These are phyloP conservation scores for Chrysopilus asiliformis DNA, from an alignment of 2,888 invertebrate species.

Conservation along the genomic window DNA sequence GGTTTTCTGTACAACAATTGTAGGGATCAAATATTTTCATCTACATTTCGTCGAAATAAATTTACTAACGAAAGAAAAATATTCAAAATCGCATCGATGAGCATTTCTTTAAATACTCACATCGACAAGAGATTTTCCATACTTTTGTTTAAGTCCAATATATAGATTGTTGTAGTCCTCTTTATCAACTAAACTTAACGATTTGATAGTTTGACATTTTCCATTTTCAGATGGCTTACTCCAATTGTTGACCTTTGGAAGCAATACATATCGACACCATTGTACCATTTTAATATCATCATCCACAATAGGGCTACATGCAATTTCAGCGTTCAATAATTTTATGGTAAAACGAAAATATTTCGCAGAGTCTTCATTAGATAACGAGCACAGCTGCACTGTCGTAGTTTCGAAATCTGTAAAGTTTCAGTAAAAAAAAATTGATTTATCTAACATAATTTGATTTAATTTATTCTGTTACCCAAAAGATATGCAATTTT, in stretches of 20 bases:
- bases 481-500: too few relatives aligned
- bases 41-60: background rate
- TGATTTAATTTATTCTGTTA: too few relatives aligned
- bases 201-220: conserved; percentile 45
- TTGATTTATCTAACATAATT: conserved; percentile 20
- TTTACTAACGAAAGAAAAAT: background rate
- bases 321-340: background rate
- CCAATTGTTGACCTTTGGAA: conserved; percentile 38
- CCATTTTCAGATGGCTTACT: conserved; percentile 20
- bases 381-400: background rate
- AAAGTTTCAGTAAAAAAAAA: background rate
- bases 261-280: conserved; percentile 43
- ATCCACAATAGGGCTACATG: too few relatives aligned
- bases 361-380: background rate
- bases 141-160: conserved; percentile 59
- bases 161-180: conserved; percentile 61
- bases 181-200: conserved; percentile 50
- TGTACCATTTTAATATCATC: conserved; percentile 1
- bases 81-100: too few relatives aligned
- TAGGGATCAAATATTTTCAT: background rate
- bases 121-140: conserved; percentile 59
- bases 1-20: conserved; percentile 1
- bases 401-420: background rate
- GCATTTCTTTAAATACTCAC: conserved; percentile 35
- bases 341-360: background rate